phyloP scores from a whole-genome alignment of 2,888 invertebrate species.

The Acronicta alni region DNA sequence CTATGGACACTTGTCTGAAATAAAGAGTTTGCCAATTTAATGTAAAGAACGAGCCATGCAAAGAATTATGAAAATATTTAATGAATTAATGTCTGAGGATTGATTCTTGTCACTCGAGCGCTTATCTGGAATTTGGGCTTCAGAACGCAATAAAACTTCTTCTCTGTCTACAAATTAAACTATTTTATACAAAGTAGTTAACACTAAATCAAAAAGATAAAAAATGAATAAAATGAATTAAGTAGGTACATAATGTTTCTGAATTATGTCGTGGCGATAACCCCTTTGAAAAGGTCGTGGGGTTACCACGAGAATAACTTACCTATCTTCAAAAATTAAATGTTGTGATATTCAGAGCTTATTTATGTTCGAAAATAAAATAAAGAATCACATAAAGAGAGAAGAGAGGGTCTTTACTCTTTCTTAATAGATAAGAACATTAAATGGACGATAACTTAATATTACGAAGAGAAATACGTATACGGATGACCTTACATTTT shows the following conservation, averaged over 20 bases:
- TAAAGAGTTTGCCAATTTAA: no score
- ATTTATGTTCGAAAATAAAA: slow-evolving; percentile 38
- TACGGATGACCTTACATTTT: slow-evolving; percentile 5
- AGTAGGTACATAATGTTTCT: slow-evolving; percentile 6
- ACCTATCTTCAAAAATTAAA: slow-evolving; percentile 46
- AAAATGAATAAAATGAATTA: slow-evolving; percentile 13
- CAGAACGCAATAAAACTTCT: no score
- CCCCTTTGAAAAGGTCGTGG: no score
- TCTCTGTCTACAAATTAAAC: background rate
- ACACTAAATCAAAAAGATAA: slow-evolving; percentile 23
- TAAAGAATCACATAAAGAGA: slow-evolving; percentile 23
- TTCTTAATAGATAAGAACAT: slow-evolving; percentile 34
- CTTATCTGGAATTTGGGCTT: no score
- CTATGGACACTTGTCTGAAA: no score
- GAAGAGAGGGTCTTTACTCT: no score
- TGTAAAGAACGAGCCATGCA: no score
- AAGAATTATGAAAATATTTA: no score
- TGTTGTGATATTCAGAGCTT: slow-evolving; percentile 19
- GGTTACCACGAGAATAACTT: slow-evolving; percentile 34
- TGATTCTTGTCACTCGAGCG: no score
- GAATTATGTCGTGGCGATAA: slow-evolving; percentile 37
- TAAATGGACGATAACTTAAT: slow-evolving; percentile 27
- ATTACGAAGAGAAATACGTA: slow-evolving; percentile 3
- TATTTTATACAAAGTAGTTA: slow-evolving; percentile 3
- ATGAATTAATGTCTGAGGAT: no score